Base-by-base conservation (phyloP, 2,888 invertebrate species). In the Plusia festucae region DNA sequence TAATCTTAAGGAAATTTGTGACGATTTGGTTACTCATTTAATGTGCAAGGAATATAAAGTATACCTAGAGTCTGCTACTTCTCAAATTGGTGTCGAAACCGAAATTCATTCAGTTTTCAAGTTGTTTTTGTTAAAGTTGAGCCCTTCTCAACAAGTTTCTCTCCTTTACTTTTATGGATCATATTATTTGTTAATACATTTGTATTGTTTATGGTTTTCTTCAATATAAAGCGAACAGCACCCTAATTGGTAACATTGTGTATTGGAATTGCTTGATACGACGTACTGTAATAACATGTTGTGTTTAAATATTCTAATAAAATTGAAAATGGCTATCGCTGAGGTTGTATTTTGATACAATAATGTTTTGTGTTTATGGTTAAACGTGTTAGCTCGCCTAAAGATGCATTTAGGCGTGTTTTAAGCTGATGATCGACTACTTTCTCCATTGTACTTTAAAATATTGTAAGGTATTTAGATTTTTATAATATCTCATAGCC, bases 21-120 rank as follows among this genome's bases (percentile, higher is more conserved):
- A 92, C 82, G 92, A 93, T 93, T 93, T 94, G 90, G 94, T 93
- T 82, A 78, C 91, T 94, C 91, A 94, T 93, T 94, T 92, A 94
- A 90, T 93, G 94, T 93, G 93, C 93, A 92, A 93, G 91, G 94
- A 94, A 95, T 95, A 94, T 94, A 94, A 94, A 95, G 91, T 88
- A 20, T 49, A 88, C 85, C 54, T 54, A 61, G 49, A 56, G 61
- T 53, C 58, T 60, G 57, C 44, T 56, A 52, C 52, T 64, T 62
- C 52, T 51, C n/a, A 52, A 58, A 34, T 60, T 53, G 20, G 44
- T 22, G 46, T 27, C 46, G 18, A 32, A 60, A 53, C 18, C 44
- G 22, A 55, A 69, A 61, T 56, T 32, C 1, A 49, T 20, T 53
- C 4, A 0, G 32, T 34, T 55, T 60, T 60, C 3, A 11, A 27